A percentile compares a stretch with the other conserved stretches of the same genome.
Conservation (phyloP, 1,140 invertebrate species). For the Lasioglossum albipes region DNA sequence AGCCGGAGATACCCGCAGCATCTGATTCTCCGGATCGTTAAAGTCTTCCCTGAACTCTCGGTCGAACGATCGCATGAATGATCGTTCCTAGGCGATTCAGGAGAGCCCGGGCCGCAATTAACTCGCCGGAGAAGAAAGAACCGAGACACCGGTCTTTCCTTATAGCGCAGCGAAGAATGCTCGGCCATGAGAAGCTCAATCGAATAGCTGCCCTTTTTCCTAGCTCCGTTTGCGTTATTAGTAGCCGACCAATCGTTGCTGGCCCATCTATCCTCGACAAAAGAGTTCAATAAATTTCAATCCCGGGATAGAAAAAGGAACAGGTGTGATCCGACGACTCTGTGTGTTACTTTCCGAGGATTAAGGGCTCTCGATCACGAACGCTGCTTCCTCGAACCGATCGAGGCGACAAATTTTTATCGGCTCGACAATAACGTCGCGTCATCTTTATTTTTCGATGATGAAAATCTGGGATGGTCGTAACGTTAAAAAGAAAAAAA, state of each 20-base stretch:
- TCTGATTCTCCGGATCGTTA: conserved; percentile 37
- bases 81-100: conserved; percentile 22
- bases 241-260: neutral
- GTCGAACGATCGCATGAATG: conserved; percentile 29
- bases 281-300: too few species aligned
- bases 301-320: too few species aligned
- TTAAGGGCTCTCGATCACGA: too few species aligned
- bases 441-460: conserved; percentile 8
- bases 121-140: conserved; percentile 34
- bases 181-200: conserved; percentile 13
- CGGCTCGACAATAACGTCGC: neutral
- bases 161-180: conserved; percentile 3
- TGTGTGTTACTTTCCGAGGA: too few species aligned
- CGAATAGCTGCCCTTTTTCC: neutral
- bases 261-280: too few species aligned
- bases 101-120: conserved; percentile 29
- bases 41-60: conserved; percentile 24
- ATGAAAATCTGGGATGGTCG: neutral
- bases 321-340: too few species aligned
- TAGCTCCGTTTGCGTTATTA: neutral
- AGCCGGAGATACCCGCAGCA: neutral
- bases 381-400: too few species aligned
- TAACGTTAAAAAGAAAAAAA: neutral
- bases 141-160: conserved; percentile 35
- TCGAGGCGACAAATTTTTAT: too few species aligned